Evolutionary conservation across 2,113 vertebrate species (phyloP).

Genomic region (Oncorhynchus tshawytscha): DNA sequence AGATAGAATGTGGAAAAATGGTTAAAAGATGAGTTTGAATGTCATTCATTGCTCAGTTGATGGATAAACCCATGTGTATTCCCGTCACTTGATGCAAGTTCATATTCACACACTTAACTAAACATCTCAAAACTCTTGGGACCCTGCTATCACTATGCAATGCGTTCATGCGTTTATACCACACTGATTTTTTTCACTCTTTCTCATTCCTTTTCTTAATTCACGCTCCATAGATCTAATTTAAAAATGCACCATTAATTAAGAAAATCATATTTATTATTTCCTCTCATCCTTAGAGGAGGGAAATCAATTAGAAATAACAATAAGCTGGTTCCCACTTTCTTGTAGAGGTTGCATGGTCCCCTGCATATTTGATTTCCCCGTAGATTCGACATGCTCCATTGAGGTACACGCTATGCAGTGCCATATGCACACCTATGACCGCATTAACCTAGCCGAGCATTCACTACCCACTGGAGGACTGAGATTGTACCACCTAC

Average conservation of each 20-base stretch:
- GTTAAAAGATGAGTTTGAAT: too few species aligned
- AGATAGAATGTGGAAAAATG: too few species aligned
- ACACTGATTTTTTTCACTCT: background rate
- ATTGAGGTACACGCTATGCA: conserved; percentile 27
- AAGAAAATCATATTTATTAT: conserved; percentile 4
- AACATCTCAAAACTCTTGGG: too few species aligned
- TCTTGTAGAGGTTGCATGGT: conserved; percentile 33
- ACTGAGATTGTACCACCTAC: conserved; percentile 45
- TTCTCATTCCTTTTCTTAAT: background rate
- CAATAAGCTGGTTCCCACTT: conserved; percentile 33
- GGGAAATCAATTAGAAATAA: conserved; percentile 39
- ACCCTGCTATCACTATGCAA: too few species aligned
- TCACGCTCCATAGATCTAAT: background rate
- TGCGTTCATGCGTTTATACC: background rate
- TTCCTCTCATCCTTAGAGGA: conserved; percentile 3
- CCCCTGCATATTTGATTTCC: conserved; percentile 49
- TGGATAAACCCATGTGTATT: too few species aligned
- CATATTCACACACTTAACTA: too few species aligned
- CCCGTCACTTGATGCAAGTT: too few species aligned
- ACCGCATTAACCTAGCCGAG: conserved; percentile 52
- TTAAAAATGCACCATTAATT: background rate
- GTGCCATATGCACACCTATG: conserved; percentile 49
- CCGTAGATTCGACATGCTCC: conserved; percentile 30
- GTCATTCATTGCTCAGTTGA: too few species aligned
- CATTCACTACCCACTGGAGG: conserved; percentile 49